Evolutionary conservation across 2,888 invertebrate genomes (phyloP).

Genomic region (Tethea ocularis): DNA sequence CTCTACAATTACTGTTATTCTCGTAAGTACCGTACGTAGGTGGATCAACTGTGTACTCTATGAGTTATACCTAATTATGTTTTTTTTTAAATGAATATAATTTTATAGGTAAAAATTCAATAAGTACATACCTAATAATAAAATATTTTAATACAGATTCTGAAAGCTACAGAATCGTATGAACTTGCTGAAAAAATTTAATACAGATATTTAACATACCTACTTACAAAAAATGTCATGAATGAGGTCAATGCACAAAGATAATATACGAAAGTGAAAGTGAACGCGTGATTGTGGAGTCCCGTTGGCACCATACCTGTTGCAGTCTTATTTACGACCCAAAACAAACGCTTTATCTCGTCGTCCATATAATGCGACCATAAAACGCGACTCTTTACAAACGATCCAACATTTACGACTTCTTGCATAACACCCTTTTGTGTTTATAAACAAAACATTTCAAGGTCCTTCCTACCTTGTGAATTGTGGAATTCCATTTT

Average conservation of each 20-base stretch:
- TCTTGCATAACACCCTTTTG: constrained; percentile 77
- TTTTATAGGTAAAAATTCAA: too few relatives aligned
- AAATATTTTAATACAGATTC: too few relatives aligned
- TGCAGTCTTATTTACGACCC: constrained; percentile 83
- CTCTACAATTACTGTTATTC: constrained; percentile 70
- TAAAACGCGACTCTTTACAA: constrained; percentile 75
- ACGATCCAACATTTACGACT: constrained; percentile 62
- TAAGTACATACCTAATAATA: too few relatives aligned
- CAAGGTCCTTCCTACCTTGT: constrained; percentile 70
- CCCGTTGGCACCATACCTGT: constrained; percentile 80
- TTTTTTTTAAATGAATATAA: too few relatives aligned
- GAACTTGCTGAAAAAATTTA: neutral
- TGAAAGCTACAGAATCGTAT: too few relatives aligned
- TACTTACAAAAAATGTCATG: constrained; percentile 31
- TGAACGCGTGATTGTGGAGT: constrained; percentile 75
- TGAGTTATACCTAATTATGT: neutral
- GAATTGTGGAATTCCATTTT: constrained; percentile 43
- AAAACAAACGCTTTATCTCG: constrained; percentile 83
- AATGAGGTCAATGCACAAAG: constrained; percentile 67
- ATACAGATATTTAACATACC: constrained; percentile 20
- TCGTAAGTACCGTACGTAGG: constrained; percentile 53
- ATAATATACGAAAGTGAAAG: constrained; percentile 79
- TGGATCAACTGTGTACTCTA: constrained; percentile 20
- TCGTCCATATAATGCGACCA: constrained; percentile 78
- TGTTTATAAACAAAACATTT: constrained; percentile 81